phyloP scores from a whole-genome alignment of 2,888 invertebrate genomes.

The Erebia ligea region DNA sequence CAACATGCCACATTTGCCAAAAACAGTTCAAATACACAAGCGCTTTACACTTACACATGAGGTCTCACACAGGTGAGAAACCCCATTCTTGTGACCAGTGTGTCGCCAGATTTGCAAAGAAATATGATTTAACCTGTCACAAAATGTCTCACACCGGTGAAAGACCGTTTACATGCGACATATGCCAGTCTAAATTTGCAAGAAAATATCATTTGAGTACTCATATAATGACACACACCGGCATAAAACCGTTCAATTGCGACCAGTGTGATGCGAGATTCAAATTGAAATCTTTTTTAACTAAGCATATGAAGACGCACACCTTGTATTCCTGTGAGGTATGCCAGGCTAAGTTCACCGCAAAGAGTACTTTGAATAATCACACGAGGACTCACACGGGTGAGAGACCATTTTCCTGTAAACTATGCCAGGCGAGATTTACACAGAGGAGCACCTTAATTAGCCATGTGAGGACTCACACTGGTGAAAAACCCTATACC shows the following conservation, averaged over 20 bases:
- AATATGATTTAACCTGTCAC: background rate
- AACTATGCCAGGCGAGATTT: background rate
- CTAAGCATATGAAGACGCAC: background rate
- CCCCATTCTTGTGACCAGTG: background rate
- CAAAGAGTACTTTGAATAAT: background rate
- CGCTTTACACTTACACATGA: background rate
- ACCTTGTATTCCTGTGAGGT: background rate
- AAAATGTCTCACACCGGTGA: background rate
- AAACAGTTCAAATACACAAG: background rate
- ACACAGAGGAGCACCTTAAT: background rate
- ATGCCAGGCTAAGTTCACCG: background rate
- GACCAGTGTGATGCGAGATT: background rate
- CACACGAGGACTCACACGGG: background rate
- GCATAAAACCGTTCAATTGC: background rate
- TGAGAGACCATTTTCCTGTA: background rate
- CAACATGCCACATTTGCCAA: background rate
- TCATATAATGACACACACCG: background rate
- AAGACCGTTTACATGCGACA: background rate
- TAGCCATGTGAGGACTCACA: background rate
- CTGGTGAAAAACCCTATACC: background rate
- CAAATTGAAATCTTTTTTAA: background rate
- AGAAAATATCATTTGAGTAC: background rate
- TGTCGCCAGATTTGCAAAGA: background rate
- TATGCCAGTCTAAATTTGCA: background rate
- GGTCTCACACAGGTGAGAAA: background rate